Conservation (phyloP, 2,888 invertebrate species). For the Hylaea fasciaria region DNA sequence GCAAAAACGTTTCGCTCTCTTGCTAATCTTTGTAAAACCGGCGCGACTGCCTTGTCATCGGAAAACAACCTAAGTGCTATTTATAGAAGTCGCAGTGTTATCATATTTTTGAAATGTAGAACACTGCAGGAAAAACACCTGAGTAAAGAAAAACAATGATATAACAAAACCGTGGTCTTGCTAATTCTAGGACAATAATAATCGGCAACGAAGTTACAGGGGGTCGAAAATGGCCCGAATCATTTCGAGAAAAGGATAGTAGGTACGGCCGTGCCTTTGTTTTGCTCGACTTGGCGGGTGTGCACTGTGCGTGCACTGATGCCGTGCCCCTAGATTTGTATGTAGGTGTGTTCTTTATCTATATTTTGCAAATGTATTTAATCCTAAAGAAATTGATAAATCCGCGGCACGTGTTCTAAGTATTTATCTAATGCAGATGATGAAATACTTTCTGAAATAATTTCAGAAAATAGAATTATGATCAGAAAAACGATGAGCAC, state of each 20-base stretch:
- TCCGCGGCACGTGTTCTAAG: not conserved
- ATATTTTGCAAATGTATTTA: not conserved
- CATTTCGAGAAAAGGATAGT: too few species aligned
- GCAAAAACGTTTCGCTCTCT: conserved; percentile 21
- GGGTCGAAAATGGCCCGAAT: too few species aligned
- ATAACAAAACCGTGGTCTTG: conserved; percentile 2
- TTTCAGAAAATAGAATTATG: too few species aligned
- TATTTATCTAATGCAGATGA: too few species aligned
- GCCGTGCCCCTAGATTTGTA: not conserved
- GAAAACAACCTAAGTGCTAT: conserved; percentile 1
- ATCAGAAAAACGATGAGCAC: not conserved
- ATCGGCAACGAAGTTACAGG: too few species aligned
- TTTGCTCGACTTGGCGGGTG: too few species aligned
- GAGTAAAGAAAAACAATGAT: conserved; percentile 5
- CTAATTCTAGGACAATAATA: too few species aligned
- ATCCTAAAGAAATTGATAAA: too few species aligned
- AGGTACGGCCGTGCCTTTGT: too few species aligned
- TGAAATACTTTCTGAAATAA: too few species aligned
- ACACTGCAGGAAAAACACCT: not conserved
- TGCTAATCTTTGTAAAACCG: conserved; percentile 28
- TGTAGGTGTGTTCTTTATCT: not conserved
- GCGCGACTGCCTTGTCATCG: conserved; percentile 10
- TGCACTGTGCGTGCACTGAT: too few species aligned
- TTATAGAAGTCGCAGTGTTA: not conserved
- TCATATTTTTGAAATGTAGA: not conserved